Evolutionary conservation across 2,888 invertebrate genomes (phyloP), one percentile per base, ranked within the genome.

Genomic region (Selenia dentaria): DNA sequence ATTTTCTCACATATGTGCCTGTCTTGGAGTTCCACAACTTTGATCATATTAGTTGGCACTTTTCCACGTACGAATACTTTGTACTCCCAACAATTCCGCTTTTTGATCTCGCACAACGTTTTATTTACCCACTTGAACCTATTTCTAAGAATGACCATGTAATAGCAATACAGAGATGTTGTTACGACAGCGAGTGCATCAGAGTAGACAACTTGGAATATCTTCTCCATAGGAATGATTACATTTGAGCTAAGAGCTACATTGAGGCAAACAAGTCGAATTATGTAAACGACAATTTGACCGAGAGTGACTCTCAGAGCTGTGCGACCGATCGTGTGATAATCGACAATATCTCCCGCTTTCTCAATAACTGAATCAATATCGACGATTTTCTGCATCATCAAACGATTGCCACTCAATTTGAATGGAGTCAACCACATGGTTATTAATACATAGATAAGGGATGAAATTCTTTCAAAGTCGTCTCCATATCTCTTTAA

Each of bases 401-500:
- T 61, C 1, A 34, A 24, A 0, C 48, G 44, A 33, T 70, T 62
- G 1, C 64, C 59, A 40, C 68, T 70, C 16, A 78, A 45, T 35
- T 61, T 49, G 38, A 74, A 76, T 0, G 80, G 70, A 33, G 78
- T 51, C 46, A 80, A 74, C 70, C 74, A 75, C 64, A 80, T 67
- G 0, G 66, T 54, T 22, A 74, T 66, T 1, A 74, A 2, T 6
- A 74, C 68, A 26, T 68, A 80, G 0, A 66, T 0, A 0, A 68
- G 37, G 1, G 76, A 70, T 1, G 63, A 54, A 9, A 70, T 48
- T 42, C 70, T 70, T 49, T 83, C 82, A 14, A 70, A 71, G 32
- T 70, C 67, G 42, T 85, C 86, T 0, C 83, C 85, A 39, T 83
- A 86, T 5, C 74, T 68, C 45, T 70, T 64, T 11, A 85, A 51